Conservation (phyloP, 2,888 invertebrate species). For the Lasioglossum vierecki region DNA sequence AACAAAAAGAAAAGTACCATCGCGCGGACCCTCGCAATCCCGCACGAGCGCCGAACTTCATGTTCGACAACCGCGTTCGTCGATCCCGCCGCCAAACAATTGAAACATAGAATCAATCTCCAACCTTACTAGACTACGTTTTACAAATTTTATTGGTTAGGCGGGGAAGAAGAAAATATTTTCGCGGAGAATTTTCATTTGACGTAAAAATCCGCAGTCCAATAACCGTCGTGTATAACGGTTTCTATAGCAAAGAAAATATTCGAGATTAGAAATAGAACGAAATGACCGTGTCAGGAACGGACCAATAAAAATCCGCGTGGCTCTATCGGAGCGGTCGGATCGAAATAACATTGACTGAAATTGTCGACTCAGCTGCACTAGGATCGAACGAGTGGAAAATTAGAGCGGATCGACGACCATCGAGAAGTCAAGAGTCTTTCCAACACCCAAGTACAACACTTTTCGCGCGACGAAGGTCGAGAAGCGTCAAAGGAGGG, state of each 20-base stretch:
- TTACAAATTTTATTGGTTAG: not conserved
- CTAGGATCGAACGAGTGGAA: constrained; percentile 7
- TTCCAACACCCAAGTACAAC: constrained; percentile 8
- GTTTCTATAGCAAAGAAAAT: not conserved
- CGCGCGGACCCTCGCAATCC: not conserved
- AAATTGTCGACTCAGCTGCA: not conserved
- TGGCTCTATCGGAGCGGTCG: not conserved
- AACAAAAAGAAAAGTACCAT: not conserved
- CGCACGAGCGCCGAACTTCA: not conserved
- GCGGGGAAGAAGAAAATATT: too few relatives aligned
- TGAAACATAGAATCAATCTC: not conserved
- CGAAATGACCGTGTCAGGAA: not conserved
- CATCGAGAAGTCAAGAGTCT: constrained; percentile 16
- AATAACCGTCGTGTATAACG: not conserved
- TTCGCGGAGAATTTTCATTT: too few relatives aligned
- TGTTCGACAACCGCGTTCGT: not conserved
- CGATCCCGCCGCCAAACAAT: not conserved
- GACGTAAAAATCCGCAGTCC: too few relatives aligned
- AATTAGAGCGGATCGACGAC: constrained; percentile 17
- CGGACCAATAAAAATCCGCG: not conserved
- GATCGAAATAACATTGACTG: constrained; percentile 15
- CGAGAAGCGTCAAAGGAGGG: constrained; percentile 26
- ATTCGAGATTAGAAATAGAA: not conserved
- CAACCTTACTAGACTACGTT: not conserved
- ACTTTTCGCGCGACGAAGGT: constrained; percentile 22